Evolutionary conservation across 2,113 vertebrate genomes (phyloP), one percentile per base, ranked within the genome.

Genomic region (Panurus biarmicus): DNA sequence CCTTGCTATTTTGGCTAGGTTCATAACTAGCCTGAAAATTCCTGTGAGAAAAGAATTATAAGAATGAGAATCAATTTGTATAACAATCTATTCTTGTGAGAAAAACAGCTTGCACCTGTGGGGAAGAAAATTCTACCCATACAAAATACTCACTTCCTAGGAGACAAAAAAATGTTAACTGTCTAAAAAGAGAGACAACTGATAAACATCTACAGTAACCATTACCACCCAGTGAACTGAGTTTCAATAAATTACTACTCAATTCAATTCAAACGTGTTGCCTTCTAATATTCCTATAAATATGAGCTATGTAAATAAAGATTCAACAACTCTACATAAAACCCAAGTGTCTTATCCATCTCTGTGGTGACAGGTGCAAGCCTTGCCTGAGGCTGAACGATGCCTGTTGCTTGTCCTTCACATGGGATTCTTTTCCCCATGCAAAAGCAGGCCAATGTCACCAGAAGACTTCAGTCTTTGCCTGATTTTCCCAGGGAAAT

Each of bases 371-470:
- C 36, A 38, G 7, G 12, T 40, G 17, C 25, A 28, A 10, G 28
- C 35, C 51, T 51, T 19, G 29, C 22, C 44, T 7, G 5, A 29
- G 47, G 70, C 42, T 36, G 38, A 75, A 35, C 0, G 0, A 58
- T 14, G 12, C 16, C 67, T 66, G 26, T n/a, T 45, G 11, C 54
- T 71, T 25, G 15, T 67, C 72, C 56, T 51, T 35, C 38, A 40
- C 6, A 1, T 5, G 15, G 44, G 35, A n/a, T 65, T 48, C 47
- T 23, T 19, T 40, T 9, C 42, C 35, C 31, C 17, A 18, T 0
- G 2, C 16, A 61, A 69, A 76, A 89, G 14, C 40, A 66, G 45
- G 10, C 35, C 25, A 56, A 17, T 0, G 0, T 50, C 67, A 33
- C 20, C 13, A 45, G 33, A 51, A 81, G 57, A 42, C 78, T 42